phyloP scores from a whole-genome alignment of 2,113 vertebrate species.

The Gopherus evgoodei region DNA sequence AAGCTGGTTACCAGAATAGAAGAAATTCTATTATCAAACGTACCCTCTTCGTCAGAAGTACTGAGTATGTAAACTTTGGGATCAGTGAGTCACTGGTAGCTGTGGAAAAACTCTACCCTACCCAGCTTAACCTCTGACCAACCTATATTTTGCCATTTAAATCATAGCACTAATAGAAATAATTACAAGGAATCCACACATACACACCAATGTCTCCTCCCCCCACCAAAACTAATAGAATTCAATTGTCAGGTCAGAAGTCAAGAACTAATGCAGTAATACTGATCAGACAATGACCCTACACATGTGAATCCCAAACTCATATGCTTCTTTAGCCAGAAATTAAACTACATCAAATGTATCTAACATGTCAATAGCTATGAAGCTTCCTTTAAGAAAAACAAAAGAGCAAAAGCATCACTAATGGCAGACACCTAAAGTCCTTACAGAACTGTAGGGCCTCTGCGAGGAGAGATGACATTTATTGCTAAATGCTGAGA shows the following conservation, averaged over 20 bases:
- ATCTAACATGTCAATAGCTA: background rate
- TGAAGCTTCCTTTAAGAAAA: background rate
- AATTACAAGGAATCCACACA: slow-evolving; percentile 16
- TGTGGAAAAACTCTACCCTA: slow-evolving; percentile 71
- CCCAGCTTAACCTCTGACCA: slow-evolving; percentile 41
- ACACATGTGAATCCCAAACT: background rate
- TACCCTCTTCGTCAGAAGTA: slow-evolving; percentile 7
- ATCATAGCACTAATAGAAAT: slow-evolving; percentile 64
- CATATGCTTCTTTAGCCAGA: background rate
- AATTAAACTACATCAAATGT: background rate
- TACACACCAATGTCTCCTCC: background rate
- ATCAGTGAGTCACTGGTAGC: slow-evolving; percentile 36
- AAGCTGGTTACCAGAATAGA: slow-evolving; percentile 18
- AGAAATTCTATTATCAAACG: slow-evolving; percentile 44
- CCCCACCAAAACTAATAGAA: background rate
- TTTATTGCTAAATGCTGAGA: background rate
- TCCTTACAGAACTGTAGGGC: background rate
- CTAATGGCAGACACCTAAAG: background rate
- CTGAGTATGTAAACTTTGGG: slow-evolving; percentile 32
- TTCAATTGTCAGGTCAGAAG: background rate
- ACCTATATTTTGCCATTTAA: slow-evolving; percentile 53
- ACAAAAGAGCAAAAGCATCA: background rate
- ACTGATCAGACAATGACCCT: background rate
- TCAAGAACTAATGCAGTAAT: background rate
- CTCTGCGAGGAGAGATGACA: background rate